Percentiles rank a stretch among this genome's conserved stretches.
These are phyloP conservation scores for Sebastes nivosus DNA, from an alignment of 2,797 vertebrate species.

Conservation along the genomic window DNA sequence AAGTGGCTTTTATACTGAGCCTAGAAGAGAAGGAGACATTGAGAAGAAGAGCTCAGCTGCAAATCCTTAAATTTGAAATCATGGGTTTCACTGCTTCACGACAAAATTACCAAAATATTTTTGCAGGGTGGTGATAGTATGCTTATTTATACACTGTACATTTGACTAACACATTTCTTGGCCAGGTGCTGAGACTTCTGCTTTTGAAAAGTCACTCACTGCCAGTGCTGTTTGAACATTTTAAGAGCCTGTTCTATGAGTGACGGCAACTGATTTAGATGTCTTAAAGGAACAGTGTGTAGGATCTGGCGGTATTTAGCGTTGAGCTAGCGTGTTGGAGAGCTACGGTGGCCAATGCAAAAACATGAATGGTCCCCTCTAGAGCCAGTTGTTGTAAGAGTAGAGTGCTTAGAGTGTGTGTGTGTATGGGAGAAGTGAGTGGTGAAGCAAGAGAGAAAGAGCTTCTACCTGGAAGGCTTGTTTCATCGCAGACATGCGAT, in stretches of 20 bases:
- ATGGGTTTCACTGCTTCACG: not conserved
- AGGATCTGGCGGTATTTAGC: too few relatives aligned
- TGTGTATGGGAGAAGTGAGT: too few relatives aligned
- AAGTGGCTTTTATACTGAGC: conserved; percentile 99
- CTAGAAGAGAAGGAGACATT: conserved; percentile 68
- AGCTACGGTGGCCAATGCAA: too few relatives aligned
- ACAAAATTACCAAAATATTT: not conserved
- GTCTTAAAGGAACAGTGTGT: too few relatives aligned
- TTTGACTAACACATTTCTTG: not conserved
- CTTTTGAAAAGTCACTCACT: not conserved
- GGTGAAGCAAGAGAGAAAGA: not conserved
- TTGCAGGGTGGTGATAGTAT: not conserved
- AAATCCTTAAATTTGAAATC: not conserved
- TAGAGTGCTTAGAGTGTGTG: too few relatives aligned
- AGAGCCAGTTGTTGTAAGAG: too few relatives aligned
- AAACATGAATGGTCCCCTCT: too few relatives aligned
- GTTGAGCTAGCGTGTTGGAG: too few relatives aligned
- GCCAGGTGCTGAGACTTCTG: not conserved
- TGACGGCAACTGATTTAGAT: not conserved
- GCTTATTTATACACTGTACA: not conserved
- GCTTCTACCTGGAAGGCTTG: conserved; percentile 93
- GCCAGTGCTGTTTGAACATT: not conserved
- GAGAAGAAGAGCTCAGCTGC: conserved; percentile 6
- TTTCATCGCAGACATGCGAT: conserved; percentile 96
- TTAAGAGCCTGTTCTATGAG: not conserved